These are phyloP conservation scores for Cephus pygmeus DNA, from an alignment of 2,888 invertebrate genomes.

Conservation along the genomic window DNA sequence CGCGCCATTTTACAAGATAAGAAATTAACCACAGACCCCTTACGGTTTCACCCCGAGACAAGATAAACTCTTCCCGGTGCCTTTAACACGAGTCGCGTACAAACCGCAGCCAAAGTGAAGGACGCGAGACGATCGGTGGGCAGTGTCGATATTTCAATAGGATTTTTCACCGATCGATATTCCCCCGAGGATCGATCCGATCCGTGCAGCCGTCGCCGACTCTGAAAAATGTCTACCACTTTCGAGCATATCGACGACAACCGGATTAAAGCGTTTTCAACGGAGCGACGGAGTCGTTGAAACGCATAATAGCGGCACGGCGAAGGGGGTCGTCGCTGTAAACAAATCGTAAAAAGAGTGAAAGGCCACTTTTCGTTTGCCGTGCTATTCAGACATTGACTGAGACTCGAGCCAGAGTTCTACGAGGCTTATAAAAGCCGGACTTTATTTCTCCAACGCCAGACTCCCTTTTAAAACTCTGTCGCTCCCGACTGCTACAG, in stretches of 20 bases:
- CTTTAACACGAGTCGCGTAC: too few relatives aligned
- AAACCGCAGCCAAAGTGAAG: too few relatives aligned
- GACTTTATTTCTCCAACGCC: conserved; percentile 46
- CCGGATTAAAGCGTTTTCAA: conserved; percentile 38
- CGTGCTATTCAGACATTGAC: conserved; percentile 22
- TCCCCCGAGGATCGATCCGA: too few relatives aligned
- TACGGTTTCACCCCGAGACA: conserved; percentile 15
- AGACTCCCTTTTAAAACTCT: conserved; percentile 43
- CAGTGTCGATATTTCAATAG: too few relatives aligned
- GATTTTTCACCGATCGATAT: too few relatives aligned
- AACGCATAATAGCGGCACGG: conserved; percentile 38
- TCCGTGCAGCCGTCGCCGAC: too few relatives aligned
- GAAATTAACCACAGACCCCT: conserved; percentile 56
- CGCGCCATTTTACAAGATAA: conserved; percentile 62
- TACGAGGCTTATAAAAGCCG: conserved; percentile 47
- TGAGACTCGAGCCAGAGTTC: conserved; percentile 24
- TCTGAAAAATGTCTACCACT: too few relatives aligned
- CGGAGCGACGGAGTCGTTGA: conserved; percentile 36
- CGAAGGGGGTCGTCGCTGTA: conserved; percentile 45
- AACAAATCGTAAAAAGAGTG: conserved; percentile 62
- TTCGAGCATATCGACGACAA: conserved; percentile 19
- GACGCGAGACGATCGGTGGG: too few relatives aligned
- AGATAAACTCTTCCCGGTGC: conserved; percentile 19
- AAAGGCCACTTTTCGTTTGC: conserved; percentile 30
- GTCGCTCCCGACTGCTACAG: conserved; percentile 35